Base-by-base conservation (phyloP, 2,888 invertebrate genomes). In the Autographa pulchrina region DNA sequence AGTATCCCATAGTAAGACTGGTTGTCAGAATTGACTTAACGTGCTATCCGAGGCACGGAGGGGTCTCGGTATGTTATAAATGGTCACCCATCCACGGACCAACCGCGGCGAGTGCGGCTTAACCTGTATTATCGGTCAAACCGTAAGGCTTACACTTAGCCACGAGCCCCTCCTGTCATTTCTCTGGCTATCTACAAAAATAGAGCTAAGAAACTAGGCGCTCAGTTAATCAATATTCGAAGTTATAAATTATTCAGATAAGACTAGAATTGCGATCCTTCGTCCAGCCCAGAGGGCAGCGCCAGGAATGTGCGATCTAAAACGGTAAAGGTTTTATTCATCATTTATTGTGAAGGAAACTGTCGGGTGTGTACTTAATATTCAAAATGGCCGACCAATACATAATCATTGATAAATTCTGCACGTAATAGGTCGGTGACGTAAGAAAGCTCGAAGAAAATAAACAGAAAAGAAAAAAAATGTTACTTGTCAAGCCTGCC, bases 181-280 rank as follows among this genome's bases (percentile, higher is more conserved):
- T n/a, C 6, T n/a, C 43, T 43, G 43, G 16, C 6, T 8, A n/a
- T 48, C 48, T 48, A 48, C 48, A 48, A 7, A 48, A 48, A 48
- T 14, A 1, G 48, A n/a, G 48, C n/a, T 48, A 0, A 48, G 48
- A n/a, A 65, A 68, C 68, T 43, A 52, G 31, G 68, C 71, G 71
- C 67, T 62, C 60, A 68, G 63, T 54, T 9, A 20, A 54, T 20
- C 20, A 54, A 54, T 18, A 54, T 54, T 18, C 20, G 13, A 54
- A 20, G 54, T 58, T 20, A 63, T 78, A 68, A 80, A 68, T 76
- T 64, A 78, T 78, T 78, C 68, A 72, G 67, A 75, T 60, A 68
- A 54, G 43, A 54, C 58, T 68, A 76, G 58, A 58, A 41, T 48
- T 66, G 54, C 64, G 43, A 80, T 80, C 65, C 68, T 71, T 76